Base-by-base conservation (phyloP, 2,797 vertebrate species). In the Gorsachius magnificus region DNA sequence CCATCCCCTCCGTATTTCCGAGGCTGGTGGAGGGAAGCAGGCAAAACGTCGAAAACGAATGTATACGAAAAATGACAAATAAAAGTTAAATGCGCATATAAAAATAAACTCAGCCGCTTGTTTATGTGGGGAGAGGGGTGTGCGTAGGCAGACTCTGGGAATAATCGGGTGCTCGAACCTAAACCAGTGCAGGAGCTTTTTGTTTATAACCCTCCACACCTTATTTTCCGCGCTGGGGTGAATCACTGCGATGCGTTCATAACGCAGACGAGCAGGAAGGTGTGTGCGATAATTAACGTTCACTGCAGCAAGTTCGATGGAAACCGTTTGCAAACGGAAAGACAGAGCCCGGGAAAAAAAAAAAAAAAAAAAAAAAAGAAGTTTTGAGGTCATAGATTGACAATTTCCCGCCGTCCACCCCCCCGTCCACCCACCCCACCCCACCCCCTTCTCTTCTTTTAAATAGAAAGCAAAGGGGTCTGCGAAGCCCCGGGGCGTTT, bases 211-310 rank as follows among this genome's bases (percentile, higher is more conserved):
- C 54, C 36, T 46, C n/a, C 38, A 16, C 31, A 5, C 11, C 8
- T 81, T 24, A 31, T 77, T 90, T 72, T 61, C 63, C 63, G 1
- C 33, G 2, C 70, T 38, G 75, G 25, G 58, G 36, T 93, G 81
- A 90, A 77, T 83, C 78, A 45, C 29, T 77, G 16, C 13, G 38
- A 53, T 77, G 57, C 63, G 51, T 57, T 89, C 86, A 70, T 70
- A 74, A 81, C 35, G 35, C 86, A 53, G 77, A 87, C 58, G 74
- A 65, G 46, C 57, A 75, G 57, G n/a, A 80, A 88, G 74, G 76
- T 82, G 90, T 75, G 77, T 25, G 64, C 12, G 13, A 88, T 82
- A 76, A 76, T 76, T 51, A 56, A 69, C 84, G 88, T 77, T 85
- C 77, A 61, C 36, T 66, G 45, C 43, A 25, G 43, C 28, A 9